Conservation (phyloP, 2,888 invertebrate genomes). For the Xanthorhoe designata region DNA sequence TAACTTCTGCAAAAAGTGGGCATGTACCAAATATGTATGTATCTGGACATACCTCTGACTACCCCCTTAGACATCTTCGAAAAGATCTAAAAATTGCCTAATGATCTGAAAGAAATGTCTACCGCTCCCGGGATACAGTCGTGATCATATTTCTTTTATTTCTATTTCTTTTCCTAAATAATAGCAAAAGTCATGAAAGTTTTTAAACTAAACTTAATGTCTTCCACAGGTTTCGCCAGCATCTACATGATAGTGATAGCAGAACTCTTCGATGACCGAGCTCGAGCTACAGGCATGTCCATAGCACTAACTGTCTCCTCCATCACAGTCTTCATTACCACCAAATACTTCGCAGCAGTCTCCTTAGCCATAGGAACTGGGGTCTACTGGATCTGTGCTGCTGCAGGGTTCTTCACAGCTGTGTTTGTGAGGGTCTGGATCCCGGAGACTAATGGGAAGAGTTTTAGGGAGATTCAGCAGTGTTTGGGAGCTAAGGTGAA, state of each 20-base stretch:
- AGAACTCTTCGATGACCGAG: conserved; percentile 64
- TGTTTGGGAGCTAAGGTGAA: conserved; percentile 46
- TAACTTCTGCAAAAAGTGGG: too few species aligned
- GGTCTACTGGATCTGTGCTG: conserved; percentile 38
- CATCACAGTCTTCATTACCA: conserved; percentile 22
- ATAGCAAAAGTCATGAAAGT: too few species aligned
- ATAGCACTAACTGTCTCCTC: conserved; percentile 37
- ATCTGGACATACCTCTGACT: too few species aligned
- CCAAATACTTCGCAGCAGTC: conserved; percentile 59
- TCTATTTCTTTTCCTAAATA: too few species aligned
- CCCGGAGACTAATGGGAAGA: conserved; percentile 71
- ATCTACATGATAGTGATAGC: conserved; percentile 61
- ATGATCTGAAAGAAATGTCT: too few species aligned
- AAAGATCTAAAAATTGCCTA: too few species aligned
- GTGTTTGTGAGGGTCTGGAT: conserved; percentile 57
- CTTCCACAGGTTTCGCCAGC: conserved; percentile 63
- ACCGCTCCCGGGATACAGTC: too few species aligned
- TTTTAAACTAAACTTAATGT: conserved; percentile 10
- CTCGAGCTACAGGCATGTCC: conserved; percentile 57
- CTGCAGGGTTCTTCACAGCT: conserved; percentile 50
- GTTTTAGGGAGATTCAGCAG: conserved; percentile 65
- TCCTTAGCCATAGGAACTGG: conserved; percentile 54
- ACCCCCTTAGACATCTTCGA: too few species aligned
- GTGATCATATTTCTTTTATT: too few species aligned
- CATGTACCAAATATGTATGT: too few species aligned